These are phyloP conservation scores for Beaufortia kweichowensis DNA, from an alignment of 2,113 vertebrate genomes.

Conservation along the genomic window DNA sequence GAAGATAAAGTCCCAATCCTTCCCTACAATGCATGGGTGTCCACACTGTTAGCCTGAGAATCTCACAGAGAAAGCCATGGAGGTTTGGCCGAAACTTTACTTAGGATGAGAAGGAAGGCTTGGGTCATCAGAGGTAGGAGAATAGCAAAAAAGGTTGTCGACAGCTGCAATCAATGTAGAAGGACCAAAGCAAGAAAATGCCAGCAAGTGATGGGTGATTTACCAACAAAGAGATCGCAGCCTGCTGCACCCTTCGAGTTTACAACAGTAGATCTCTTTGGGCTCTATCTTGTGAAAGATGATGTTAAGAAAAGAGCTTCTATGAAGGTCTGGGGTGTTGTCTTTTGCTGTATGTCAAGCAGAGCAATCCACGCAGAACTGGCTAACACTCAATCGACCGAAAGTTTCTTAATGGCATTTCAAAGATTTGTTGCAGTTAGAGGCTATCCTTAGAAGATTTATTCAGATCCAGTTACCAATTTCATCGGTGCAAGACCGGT, in stretches of 20 bases:
- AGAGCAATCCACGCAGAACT: background rate
- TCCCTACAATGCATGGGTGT: too few species aligned
- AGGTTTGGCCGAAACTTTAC: too few species aligned
- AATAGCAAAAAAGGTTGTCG: too few species aligned
- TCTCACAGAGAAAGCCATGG: background rate
- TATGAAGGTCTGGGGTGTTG: too few species aligned
- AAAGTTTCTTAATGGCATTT: background rate
- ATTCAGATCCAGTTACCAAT: background rate
- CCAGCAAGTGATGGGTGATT: too few species aligned
- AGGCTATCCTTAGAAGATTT: background rate
- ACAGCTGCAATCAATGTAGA: background rate
- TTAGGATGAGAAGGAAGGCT: slow-evolving; percentile 9
- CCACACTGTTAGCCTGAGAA: background rate
- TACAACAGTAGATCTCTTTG: too few species aligned
- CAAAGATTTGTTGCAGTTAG: background rate
- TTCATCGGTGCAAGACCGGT: background rate
- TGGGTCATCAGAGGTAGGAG: slow-evolving; percentile 25
- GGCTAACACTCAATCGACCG: background rate
- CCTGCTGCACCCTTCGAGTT: too few species aligned
- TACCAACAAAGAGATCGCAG: too few species aligned
- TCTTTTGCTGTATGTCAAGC: background rate
- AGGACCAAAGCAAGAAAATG: too few species aligned
- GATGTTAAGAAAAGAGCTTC: background rate
- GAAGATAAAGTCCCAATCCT: too few species aligned
- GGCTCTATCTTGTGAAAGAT: too few species aligned